Evolutionary conservation across 2,888 invertebrate genomes (phyloP), one percentile per base, ranked within the genome.

Genomic region (Orthosia gracilis): DNA sequence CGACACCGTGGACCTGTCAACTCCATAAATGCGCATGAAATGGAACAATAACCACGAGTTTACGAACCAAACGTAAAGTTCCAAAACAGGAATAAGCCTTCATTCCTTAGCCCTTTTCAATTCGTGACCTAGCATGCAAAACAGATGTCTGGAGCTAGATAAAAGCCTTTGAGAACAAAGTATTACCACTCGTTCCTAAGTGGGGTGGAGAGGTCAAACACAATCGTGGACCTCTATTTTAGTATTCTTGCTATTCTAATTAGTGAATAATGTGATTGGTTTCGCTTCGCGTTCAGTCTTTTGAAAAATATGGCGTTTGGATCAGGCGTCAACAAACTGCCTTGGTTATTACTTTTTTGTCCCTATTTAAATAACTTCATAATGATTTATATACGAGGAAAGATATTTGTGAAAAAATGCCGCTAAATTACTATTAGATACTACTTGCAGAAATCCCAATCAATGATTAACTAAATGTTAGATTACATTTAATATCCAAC

Each of bases 91-190:
- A 90, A 88, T 87, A 87, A 85, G 86, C 85, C 88, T 76, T 82
- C 86, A 85, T 86, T 76, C 80, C 85, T 85, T 71, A 87, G 88
- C 86, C 90, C 90, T 87, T 90, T 90, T 90, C 87, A 87, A 86
- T 89, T 87, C 93, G 93, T 92, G 93, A 92, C 92, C 89, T 87
- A 82, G 93, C 92, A 93, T 92, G 90, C 88, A 87, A 89, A 90
- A 79, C 79, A 87, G 87, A 85, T 82, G 83, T 88, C 88, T 87
- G 85, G 75, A 76, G 82, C 64, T 50, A 84, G 83, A 88, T 86
- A 85, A 87, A 87, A 84, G 84, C 82, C 74, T 86, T 86, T 83
- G 83, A 82, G 82, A 87, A 86, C 86, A 85, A 86, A 88, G 84
- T 85, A 85, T 85, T 86, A 78, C 76, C 85, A 83, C 85, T 85